Percentiles rank a stretch among this genome's conserved stretches.
phyloP scores from a whole-genome alignment of 2,113 vertebrate genomes.

The Grammomys surdaster region DNA sequence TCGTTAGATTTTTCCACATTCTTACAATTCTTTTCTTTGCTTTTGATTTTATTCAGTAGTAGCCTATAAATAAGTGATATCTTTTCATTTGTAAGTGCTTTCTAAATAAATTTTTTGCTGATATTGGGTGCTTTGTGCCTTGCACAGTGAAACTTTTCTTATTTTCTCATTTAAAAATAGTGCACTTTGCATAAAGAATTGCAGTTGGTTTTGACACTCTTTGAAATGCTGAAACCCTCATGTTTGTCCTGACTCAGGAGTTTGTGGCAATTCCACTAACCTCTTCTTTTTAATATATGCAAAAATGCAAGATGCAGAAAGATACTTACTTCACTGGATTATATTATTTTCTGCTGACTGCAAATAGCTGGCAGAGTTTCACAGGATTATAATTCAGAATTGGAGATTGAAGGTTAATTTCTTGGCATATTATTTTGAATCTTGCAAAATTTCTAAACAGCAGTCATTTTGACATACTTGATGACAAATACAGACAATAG shows the following conservation, averaged over 20 bases:
- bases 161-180: conserved; percentile 35
- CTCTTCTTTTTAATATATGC: background rate
- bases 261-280: background rate
- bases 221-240: conserved; percentile 27
- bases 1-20: background rate
- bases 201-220: conserved; percentile 7
- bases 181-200: background rate
- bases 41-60: conserved; percentile 16
- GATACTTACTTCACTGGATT: too few relatives aligned
- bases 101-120: background rate
- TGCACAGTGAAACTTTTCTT: background rate
- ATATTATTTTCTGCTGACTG: background rate
- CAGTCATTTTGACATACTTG: conserved; percentile 17
- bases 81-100: conserved; percentile 3
- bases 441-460: conserved; percentile 38
- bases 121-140: background rate
- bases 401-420: background rate
- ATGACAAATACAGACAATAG: background rate
- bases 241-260: background rate
- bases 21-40: background rate
- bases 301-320: background rate
- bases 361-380: background rate
- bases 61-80: background rate
- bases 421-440: background rate
- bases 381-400: background rate